Conservation (phyloP, 1,140 invertebrate species). For the Bombus balteatus region DNA sequence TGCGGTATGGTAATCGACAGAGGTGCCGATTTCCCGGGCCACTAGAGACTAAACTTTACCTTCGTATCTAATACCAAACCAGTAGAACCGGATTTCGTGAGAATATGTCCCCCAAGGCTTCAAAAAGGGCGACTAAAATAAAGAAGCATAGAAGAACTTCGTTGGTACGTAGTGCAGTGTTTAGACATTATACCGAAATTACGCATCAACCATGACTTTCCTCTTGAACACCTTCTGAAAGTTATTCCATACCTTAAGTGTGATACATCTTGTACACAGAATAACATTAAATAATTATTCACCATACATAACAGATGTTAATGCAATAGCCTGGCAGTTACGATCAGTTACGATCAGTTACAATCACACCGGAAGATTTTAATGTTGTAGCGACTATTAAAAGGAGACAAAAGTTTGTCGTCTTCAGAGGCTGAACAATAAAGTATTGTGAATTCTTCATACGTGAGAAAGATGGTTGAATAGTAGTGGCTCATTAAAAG, state of each 20-base stretch:
- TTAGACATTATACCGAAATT: conserved; percentile 15
- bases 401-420: neutral
- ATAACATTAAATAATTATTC: neutral
- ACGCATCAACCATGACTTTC: neutral
- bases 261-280: too few relatives aligned
- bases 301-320: neutral
- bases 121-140: conserved; percentile 35
- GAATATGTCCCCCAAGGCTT: conserved; percentile 45
- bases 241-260: neutral
- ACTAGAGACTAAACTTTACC: conserved; percentile 32
- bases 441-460: conserved; percentile 16
- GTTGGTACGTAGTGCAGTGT: conserved; percentile 1
- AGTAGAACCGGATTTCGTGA: conserved; percentile 62
- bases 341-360: neutral
- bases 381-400: neutral
- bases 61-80: conserved; percentile 49
- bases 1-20: conserved; percentile 23
- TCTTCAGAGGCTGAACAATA: conserved; percentile 6
- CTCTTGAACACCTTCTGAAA: neutral
- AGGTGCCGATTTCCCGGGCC: conserved; percentile 46
- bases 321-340: neutral
- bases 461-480: conserved; percentile 20
- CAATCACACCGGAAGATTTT: neutral
- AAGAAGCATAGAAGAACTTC: conserved; percentile 45
- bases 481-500: conserved; percentile 14